Conservation (phyloP, 2,888 invertebrate genomes). For the Epirrhoe alternata region DNA sequence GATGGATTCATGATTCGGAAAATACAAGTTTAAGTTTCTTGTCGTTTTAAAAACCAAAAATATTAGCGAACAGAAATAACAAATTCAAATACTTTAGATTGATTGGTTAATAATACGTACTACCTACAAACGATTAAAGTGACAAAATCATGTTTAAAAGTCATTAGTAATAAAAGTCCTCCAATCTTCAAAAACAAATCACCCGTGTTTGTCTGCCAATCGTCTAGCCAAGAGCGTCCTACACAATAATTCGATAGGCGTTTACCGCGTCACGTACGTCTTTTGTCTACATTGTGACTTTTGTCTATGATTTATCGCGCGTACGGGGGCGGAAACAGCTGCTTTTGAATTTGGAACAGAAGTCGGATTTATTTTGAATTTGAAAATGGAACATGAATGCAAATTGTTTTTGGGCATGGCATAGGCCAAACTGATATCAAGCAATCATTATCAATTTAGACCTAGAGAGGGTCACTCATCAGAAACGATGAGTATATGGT, state of each 20-base stretch:
- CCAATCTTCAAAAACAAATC: neutral
- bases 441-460: too few relatives aligned
- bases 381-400: conserved; percentile 15
- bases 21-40: too few relatives aligned
- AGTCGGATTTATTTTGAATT: conserved; percentile 18
- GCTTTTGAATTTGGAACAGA: conserved; percentile 39
- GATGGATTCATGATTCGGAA: too few relatives aligned
- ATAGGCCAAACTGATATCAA: neutral
- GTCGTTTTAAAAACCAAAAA: too few relatives aligned
- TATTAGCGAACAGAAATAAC: too few relatives aligned
- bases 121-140: too few relatives aligned
- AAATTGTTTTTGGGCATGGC: neutral
- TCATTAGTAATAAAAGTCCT: neutral
- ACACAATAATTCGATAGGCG: conserved; percentile 65
- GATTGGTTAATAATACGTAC: too few relatives aligned
- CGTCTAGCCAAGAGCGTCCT: conserved; percentile 24
- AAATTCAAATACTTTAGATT: too few relatives aligned
- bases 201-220: conserved; percentile 12
- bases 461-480: too few relatives aligned
- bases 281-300: conserved; percentile 42
- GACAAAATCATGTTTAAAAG: neutral
- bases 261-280: conserved; percentile 68
- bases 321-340: conserved; percentile 36
- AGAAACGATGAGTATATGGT: too few relatives aligned
- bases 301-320: conserved; percentile 33